Percentiles rank a stretch among this genome's conserved stretches.
phyloP scores from a whole-genome alignment of 2,888 invertebrate species.

The Aplocera efformata region DNA sequence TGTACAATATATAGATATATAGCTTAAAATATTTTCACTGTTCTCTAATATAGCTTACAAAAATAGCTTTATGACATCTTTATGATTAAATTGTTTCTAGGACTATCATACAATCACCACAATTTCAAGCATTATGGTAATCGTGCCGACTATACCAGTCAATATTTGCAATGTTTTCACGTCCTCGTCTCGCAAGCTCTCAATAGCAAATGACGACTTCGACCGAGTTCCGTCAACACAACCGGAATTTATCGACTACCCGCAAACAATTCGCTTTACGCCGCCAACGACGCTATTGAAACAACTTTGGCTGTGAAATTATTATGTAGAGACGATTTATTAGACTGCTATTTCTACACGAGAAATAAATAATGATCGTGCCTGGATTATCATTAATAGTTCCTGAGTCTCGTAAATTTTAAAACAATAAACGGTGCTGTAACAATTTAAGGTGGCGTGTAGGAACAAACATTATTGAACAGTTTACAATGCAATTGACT shows the following conservation, averaged over 20 bases:
- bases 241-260: slow-evolving; percentile 61
- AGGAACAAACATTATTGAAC: slow-evolving; percentile 29
- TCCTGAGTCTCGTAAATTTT: slow-evolving; percentile 29
- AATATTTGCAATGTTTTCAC: slow-evolving; percentile 37
- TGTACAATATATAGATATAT: too few species aligned
- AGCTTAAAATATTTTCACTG: too few species aligned
- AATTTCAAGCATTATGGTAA: slow-evolving; percentile 4
- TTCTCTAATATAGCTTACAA: too few species aligned
- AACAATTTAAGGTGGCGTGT: slow-evolving; percentile 23
- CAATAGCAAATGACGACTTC: slow-evolving; percentile 47
- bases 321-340: slow-evolving; percentile 33
- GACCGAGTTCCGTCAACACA: slow-evolving; percentile 52
- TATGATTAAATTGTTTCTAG: too few species aligned
- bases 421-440: slow-evolving; percentile 28
- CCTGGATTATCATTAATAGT: slow-evolving; percentile 24
- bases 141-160: slow-evolving; percentile 2
- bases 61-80: too few species aligned
- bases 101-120: not conserved
- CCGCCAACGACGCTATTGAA: slow-evolving; percentile 37
- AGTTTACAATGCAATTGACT: slow-evolving; percentile 22
- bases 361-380: slow-evolving; percentile 21
- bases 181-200: slow-evolving; percentile 33
- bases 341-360: slow-evolving; percentile 11
- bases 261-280: slow-evolving; percentile 48
- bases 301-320: slow-evolving; percentile 39